A percentile compares a stretch with the other conserved stretches of the same genome.
phyloP scores from a whole-genome alignment of 2,888 invertebrate species.

The Athalia circularis region DNA sequence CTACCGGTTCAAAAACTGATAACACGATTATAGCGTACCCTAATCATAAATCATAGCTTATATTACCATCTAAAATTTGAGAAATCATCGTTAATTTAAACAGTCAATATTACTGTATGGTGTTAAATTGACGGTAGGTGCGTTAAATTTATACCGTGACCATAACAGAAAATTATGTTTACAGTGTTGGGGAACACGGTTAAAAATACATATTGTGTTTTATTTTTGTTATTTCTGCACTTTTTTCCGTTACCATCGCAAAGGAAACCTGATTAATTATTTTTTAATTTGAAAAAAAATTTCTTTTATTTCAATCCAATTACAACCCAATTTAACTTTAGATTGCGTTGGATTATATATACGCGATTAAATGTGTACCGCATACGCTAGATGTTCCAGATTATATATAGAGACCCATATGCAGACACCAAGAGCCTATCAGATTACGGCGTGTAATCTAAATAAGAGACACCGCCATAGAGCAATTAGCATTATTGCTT shows the following conservation, averaged over 20 bases:
- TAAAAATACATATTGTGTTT: too few relatives aligned
- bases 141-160: too few relatives aligned
- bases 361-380: not conserved
- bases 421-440: not conserved
- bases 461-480: not conserved
- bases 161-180: too few relatives aligned
- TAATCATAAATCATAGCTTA: not conserved
- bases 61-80: too few relatives aligned
- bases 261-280: too few relatives aligned
- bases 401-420: not conserved
- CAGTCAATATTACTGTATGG: too few relatives aligned
- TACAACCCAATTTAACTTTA: conserved; percentile 27
- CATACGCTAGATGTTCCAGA: not conserved
- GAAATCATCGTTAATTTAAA: too few relatives aligned
- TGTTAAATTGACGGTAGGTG: too few relatives aligned
- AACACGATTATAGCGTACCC: not conserved
- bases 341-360: conserved; percentile 16
- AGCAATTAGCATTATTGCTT: conserved; percentile 13
- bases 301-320: not conserved
- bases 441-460: conserved; percentile 12
- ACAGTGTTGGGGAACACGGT: too few relatives aligned
- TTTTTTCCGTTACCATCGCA: too few relatives aligned
- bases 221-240: too few relatives aligned
- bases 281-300: too few relatives aligned
- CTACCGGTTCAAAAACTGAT: not conserved